These are phyloP conservation scores for Phalacrocorax aristotelis DNA, from an alignment of 2,113 vertebrate genomes.

Conservation along the genomic window DNA sequence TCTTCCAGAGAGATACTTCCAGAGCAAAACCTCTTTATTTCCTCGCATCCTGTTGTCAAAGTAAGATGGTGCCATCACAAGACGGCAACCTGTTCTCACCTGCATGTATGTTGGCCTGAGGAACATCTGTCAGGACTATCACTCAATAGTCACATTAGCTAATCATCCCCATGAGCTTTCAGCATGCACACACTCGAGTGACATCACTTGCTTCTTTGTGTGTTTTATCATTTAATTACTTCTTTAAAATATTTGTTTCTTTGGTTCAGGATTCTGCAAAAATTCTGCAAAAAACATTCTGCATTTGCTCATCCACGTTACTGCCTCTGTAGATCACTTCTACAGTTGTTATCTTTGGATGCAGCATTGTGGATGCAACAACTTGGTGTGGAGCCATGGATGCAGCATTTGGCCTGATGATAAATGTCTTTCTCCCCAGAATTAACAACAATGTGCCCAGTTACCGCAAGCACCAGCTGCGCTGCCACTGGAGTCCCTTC, in stretches of 20 bases:
- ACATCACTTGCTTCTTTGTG: not conserved
- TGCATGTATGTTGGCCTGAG: not conserved
- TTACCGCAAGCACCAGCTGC: fast-evolving
- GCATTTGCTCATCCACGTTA: not conserved
- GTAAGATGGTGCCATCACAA: not conserved
- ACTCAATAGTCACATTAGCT: not conserved
- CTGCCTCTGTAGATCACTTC: not conserved
- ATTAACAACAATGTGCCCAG: not conserved
- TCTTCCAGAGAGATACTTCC: not conserved
- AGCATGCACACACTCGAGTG: not conserved
- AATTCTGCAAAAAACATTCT: too few relatives aligned
- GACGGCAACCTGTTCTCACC: too few relatives aligned
- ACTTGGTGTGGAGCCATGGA: not conserved
- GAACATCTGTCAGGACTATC: not conserved
- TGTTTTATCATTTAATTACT: not conserved
- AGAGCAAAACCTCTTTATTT: not conserved
- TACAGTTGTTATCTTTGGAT: not conserved
- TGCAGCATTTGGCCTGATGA: not conserved
- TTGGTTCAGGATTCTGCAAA: not conserved
- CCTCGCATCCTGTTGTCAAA: not conserved
- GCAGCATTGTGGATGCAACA: not conserved
- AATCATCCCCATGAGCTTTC: not conserved
- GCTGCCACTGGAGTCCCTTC: not conserved
- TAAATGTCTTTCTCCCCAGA: not conserved
- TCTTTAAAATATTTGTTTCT: not conserved